Evolutionary conservation across 2,113 vertebrate genomes (phyloP), one percentile per base, ranked within the genome.

Genomic region (Alces alces): DNA sequence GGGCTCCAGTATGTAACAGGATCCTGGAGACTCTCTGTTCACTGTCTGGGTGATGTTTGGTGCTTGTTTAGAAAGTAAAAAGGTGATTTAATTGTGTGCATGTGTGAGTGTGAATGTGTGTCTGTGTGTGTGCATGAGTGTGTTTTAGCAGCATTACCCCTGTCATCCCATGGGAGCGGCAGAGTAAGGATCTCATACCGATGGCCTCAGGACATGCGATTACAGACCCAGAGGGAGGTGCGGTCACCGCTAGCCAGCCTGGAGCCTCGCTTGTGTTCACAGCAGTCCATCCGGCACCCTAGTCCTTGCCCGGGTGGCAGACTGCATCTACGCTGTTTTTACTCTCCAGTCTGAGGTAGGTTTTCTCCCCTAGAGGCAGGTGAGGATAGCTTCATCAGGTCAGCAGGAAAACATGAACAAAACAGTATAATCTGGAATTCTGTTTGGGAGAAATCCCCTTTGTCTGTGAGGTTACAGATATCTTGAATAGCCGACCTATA

Each of bases 381-480:
- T 30, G 47, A 88, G 89, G 61, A 55, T 6, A 10, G 33, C 57
- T 93, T 83, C 12, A 30, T 39, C 78, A 57, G 89, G 78, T 13
- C 60, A 47, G n/a, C 30, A n/a, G 39, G 27, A 83, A 73, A 57
- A 43, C 47, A n/a, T 0, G 33, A 55, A 39, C 23, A 43, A 10
- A 54, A 30, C 15, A 55, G 36, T 39, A 50, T 11, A 30, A 52
- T 52, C 43, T 79, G 54, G 45, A 57, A 55, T 64, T 64, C 23
- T 61, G 3, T 30, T 86, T 25, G 16, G 52, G 28, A 93, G 55
- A 93, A n/a, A 79, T 89, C n/a, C n/a, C 61, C 54, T 95, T 80
- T 47, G 47, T 50, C 47, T 13, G 3, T 13, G 50, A 55, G 55
- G 43, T 57, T 45, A 43, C 43, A 70, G 2, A 0, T 47, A 52